phyloP scores from a whole-genome alignment of 2,797 vertebrate genomes.

The Zalophus californianus region DNA sequence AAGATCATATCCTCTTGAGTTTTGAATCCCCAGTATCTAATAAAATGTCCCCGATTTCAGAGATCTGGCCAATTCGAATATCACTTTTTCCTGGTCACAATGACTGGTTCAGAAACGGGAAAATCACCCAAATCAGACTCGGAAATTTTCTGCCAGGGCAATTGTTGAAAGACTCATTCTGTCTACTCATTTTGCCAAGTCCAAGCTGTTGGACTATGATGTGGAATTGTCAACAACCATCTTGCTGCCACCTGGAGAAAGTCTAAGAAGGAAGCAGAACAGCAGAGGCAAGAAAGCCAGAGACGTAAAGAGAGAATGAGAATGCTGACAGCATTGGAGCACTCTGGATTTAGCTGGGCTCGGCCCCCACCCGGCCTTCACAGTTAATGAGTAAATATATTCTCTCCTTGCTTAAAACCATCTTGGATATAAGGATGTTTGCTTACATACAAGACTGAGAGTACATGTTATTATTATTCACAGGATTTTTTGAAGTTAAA shows the following conservation, averaged over 20 bases:
- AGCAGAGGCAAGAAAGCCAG: not conserved
- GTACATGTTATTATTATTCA: not conserved
- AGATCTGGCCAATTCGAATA: not conserved
- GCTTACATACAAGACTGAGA: not conserved
- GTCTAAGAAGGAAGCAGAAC: constrained; percentile 6
- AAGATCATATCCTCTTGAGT: not conserved
- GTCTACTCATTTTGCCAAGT: constrained; percentile 24
- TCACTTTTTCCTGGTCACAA: not conserved
- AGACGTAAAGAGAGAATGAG: not conserved
- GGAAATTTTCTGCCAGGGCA: constrained; percentile 21
- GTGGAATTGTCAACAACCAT: constrained; percentile 1
- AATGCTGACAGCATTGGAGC: not conserved
- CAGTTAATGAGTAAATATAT: not conserved
- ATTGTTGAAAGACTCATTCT: constrained; percentile 52
- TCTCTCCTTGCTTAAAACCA: not conserved
- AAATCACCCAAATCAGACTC: constrained; percentile 58
- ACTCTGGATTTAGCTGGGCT: not conserved
- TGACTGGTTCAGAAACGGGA: constrained; percentile 47
- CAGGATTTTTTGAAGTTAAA: not conserved
- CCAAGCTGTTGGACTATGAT: constrained; percentile 29
- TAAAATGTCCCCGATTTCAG: constrained; percentile 3
- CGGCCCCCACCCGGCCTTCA: not conserved
- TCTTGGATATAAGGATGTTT: not conserved
- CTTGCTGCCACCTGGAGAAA: constrained; percentile 69
- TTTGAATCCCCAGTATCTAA: constrained; percentile 6